Base-by-base conservation (phyloP, 2,113 vertebrate genomes). In the Barbus barbus region DNA sequence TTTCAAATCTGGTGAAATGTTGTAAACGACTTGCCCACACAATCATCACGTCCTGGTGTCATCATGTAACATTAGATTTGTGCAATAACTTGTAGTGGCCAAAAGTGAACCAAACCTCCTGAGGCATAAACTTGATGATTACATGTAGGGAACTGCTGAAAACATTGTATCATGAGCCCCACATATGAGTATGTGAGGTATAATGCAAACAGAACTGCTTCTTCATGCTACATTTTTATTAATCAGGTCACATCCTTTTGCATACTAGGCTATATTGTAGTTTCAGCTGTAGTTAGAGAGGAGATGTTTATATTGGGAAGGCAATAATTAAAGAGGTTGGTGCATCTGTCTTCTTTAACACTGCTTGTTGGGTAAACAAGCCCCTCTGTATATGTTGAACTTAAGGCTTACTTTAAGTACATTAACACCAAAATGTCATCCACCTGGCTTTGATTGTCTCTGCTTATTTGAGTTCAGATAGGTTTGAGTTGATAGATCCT, bases 251-350 rank as follows among this genome's bases (percentile, higher is more conserved):
- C 38, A 36, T 69, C 5, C n/a, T 31, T 81, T 69, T 69, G 33
- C 9, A 38, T 11, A 69, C 65, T 69, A 18, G 41, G 22, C 18
- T 9, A 44, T 56, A 74, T 83, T 75, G 53, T 78, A 78, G 81
- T 78, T 41, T 36, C 26, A 5, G 71, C 38, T 24, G 12, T 13
- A 73, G 38, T 73, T 44, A n/a, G 22, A 73, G 13, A 73, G 71
- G 11, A 26, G 38, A 46, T 73, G 22, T 22, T 41, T 41, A 8
- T 24, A 24, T 44, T 41, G n/a, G 12, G n/a, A 72, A 72, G 5
- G n/a, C 38, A 72, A n/a, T 38, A 73, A 46, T 73, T 24, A 73
- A 73, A 73, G 71, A 73, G 36, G n/a, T 24, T 46, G 22, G 71
- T 73, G 33, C 33, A 9, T 38, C 67, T 38, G 36, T 71, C 67